Evolutionary conservation across 2,888 invertebrate genomes (phyloP).

Genomic region (Ophion obscuratus): DNA sequence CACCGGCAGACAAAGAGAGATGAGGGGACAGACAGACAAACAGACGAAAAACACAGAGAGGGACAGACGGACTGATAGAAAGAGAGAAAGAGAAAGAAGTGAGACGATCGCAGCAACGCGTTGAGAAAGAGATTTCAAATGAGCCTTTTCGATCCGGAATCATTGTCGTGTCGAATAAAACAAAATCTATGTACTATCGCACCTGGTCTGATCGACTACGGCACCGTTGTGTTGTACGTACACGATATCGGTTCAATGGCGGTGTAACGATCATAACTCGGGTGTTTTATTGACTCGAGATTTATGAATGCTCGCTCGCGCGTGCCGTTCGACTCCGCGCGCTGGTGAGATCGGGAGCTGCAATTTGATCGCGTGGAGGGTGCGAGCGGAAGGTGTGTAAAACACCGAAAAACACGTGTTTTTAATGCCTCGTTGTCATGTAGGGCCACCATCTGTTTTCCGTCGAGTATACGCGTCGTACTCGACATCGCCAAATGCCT

Average conservation of each 20-base stretch:
- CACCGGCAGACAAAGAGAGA: too few relatives aligned
- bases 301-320: not conserved
- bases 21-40: too few relatives aligned
- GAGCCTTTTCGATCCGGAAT: conserved; percentile 4
- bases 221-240: not conserved
- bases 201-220: conserved; percentile 18
- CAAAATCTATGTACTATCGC: not conserved
- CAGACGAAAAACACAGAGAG: too few relatives aligned
- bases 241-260: conserved; percentile 3
- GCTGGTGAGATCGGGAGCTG: not conserved
- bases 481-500: not conserved
- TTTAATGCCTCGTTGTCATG: conserved; percentile 9
- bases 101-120: not conserved
- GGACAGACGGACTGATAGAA: not conserved
- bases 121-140: not conserved
- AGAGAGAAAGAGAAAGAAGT: too few relatives aligned
- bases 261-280: conserved; percentile 31
- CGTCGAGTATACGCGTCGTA: not conserved
- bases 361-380: not conserved
- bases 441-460: not conserved
- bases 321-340: not conserved
- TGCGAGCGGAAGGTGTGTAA: not conserved
- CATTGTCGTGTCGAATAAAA: not conserved
- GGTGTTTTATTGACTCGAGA: conserved; percentile 23
- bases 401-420: conserved; percentile 19